A percentile compares a stretch with the other conserved stretches of the same genome.
Conservation (phyloP, 1,140 invertebrate species). For the Micrasema longulum region DNA sequence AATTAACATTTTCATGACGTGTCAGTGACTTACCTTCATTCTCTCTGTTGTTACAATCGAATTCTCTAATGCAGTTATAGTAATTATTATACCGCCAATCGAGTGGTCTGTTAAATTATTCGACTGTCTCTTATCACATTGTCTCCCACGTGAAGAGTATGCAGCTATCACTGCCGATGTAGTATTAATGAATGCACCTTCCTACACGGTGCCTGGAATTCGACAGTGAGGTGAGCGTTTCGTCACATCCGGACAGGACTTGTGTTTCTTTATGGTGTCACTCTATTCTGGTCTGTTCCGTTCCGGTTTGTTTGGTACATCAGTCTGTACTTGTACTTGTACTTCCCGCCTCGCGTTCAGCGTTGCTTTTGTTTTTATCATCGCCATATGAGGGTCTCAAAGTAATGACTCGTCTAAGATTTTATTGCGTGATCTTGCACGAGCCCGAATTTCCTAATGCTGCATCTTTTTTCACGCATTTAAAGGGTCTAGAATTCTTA, state of each 20-base stretch:
- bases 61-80: too few species aligned
- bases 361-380: constrained; percentile 24
- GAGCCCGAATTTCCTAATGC: background rate
- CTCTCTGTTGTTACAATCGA: too few species aligned
- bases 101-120: too few species aligned
- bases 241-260: constrained; percentile 3
- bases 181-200: constrained; percentile 1
- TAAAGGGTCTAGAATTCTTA: too few species aligned
- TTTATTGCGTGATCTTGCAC: too few species aligned
- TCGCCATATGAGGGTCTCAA: background rate
- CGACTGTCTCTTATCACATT: too few species aligned
- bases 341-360: constrained; percentile 8
- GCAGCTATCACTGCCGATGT: too few species aligned
- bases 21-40: too few species aligned
- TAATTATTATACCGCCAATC: too few species aligned
- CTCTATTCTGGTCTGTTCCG: constrained; percentile 16
- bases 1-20: too few species aligned
- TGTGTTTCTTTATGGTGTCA: constrained; percentile 20
- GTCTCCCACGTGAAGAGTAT: too few species aligned
- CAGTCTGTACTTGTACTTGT: background rate
- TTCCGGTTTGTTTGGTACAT: constrained; percentile 30
- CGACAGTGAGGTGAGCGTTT: background rate
- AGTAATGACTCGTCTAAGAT: background rate
- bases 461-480: background rate
- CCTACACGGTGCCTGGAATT: background rate